phyloP scores from a whole-genome alignment of 2,113 vertebrate genomes.

The Indicator indicator region DNA sequence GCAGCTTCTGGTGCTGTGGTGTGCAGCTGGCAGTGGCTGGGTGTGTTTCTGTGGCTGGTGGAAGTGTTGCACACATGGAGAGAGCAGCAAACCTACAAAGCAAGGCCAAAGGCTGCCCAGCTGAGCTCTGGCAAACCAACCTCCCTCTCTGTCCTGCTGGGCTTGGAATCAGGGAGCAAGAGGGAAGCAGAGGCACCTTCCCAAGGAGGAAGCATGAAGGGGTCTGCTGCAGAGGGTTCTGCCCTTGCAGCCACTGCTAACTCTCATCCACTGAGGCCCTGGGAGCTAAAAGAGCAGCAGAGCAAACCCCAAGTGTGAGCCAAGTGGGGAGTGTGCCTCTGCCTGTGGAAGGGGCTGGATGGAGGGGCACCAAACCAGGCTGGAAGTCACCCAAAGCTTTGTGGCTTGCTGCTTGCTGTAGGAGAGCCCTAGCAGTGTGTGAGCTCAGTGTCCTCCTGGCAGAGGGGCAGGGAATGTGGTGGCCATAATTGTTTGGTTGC shows the following conservation, averaged over 20 bases:
- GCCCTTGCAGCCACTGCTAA: background rate
- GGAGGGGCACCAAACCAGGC: background rate
- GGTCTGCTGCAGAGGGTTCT: background rate
- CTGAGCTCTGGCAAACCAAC: background rate
- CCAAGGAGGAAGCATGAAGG: background rate
- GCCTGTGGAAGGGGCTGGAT: background rate
- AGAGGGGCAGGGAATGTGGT: background rate
- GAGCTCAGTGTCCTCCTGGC: background rate
- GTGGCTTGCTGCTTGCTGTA: background rate
- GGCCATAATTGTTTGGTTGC: constrained; percentile 40
- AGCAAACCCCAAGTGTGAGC: too few species aligned
- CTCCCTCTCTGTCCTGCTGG: too few species aligned
- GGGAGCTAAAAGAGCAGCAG: background rate
- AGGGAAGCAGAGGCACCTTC: background rate
- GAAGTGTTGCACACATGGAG: rapidly evolving
- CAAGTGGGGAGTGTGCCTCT: background rate
- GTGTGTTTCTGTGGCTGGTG: background rate
- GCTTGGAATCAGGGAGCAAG: background rate
- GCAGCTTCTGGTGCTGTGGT: background rate
- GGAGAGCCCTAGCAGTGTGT: background rate
- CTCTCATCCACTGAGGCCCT: background rate
- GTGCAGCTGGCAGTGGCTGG: background rate
- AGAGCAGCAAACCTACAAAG: too few species aligned
- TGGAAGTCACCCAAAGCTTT: constrained; percentile 41
- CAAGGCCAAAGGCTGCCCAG: background rate